Base-by-base conservation (phyloP, 2,888 invertebrate species). In the Eretmocerus hayati region DNA sequence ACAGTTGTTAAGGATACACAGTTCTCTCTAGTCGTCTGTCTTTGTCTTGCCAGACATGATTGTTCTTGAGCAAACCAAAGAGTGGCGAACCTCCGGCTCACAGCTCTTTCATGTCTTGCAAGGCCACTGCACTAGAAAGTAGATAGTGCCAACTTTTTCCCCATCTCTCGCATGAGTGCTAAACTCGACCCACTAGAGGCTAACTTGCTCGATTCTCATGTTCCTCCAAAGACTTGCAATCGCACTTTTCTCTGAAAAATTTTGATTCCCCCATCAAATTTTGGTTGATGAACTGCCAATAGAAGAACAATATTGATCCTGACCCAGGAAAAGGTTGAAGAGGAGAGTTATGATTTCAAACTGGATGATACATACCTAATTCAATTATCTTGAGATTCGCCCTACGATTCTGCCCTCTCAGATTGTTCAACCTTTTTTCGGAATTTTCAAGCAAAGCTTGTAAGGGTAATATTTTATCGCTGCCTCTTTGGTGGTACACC, bases 21-120 rank as follows among this genome's bases (percentile, higher is more conserved):
- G 70, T 66, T 81, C 80, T 52, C 87, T 3, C 85, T 79, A 11
- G 84, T 80, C 16, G 86, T 83, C 61, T 89, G 85, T 4, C 94
- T 77, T 71, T 94, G 93, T 13, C 91, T 79, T 2, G 89, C 85
- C 38, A 94, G 78, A 77, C 93, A 94, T 18, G 90, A 90, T 68
- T 90, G 88, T 0, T 89, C 88, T 63, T 79, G 80, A 13, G 75
- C 75, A 4, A 84, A 81, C 59, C 83, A 84, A 22, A 88, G 72
- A 31, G 83, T 74, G 1, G 85, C 83, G 59, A 94, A 77, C 50
- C 90, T 77, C 52, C 87, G 83, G 65, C 88, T 87, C 8, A 85
- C 81, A 9, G 88, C 86, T 72, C 90, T 87, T 36, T 89, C 79
- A 62, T 94, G 90, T 59, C 88, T 81, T 52, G 80, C 77, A 49